These are phyloP conservation scores for Phania funesta DNA, from an alignment of 2,888 invertebrate genomes.

Conservation along the genomic window DNA sequence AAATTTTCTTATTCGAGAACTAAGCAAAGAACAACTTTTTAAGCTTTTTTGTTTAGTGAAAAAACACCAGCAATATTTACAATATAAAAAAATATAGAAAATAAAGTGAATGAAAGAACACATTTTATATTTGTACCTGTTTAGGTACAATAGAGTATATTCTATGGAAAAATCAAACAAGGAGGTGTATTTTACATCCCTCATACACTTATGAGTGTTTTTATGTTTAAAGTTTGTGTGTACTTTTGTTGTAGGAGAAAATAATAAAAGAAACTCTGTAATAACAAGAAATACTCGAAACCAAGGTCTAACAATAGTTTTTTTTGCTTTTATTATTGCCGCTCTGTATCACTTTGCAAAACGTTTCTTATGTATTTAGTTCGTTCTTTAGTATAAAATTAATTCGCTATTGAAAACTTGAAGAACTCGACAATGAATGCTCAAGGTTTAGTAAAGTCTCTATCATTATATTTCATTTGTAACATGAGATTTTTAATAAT, in stretches of 20 bases:
- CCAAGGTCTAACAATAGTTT: neutral
- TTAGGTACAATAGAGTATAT: neutral
- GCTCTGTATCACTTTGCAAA: neutral
- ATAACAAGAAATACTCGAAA: neutral
- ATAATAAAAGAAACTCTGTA: neutral
- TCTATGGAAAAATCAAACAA: constrained; percentile 33
- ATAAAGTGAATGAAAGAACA: neutral
- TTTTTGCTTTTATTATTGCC: neutral
- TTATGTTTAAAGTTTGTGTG: neutral
- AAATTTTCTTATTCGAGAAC: constrained; percentile 22
- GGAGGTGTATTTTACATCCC: constrained; percentile 22
- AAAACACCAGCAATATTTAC: neutral
- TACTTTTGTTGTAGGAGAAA: neutral
- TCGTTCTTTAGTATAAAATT: too few species aligned
- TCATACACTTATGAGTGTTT: neutral
- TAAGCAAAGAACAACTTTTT: constrained; percentile 39
- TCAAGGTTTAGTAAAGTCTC: too few species aligned
- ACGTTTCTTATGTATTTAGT: neutral
- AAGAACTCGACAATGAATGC: too few species aligned
- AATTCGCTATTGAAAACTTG: too few species aligned
- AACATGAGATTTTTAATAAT: too few species aligned
- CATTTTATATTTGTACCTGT: constrained; percentile 41
- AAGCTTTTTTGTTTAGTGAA: neutral
- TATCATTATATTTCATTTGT: too few species aligned
- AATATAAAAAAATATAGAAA: neutral